Conservation (phyloP, 2,113 vertebrate genomes). For the Jacana jacana region DNA sequence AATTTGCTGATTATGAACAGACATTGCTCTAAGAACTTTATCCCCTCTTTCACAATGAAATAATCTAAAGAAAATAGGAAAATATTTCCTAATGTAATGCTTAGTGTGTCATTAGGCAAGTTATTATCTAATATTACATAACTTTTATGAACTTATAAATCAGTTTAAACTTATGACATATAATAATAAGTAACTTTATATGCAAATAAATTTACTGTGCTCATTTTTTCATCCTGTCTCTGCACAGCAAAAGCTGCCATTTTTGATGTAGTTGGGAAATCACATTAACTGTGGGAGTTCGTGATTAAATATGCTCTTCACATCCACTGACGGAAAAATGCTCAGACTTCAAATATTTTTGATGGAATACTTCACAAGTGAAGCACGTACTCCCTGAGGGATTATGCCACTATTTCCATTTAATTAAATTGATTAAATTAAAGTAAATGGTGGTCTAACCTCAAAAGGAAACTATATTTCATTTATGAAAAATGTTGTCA, state of each 20-base stretch:
- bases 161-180: not conserved
- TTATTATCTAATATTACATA: not conserved
- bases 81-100: not conserved
- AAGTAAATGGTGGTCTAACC: constrained; percentile 55
- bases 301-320: constrained; percentile 49
- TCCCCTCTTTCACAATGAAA: not conserved
- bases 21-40: not conserved
- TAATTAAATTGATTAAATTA: constrained; percentile 76
- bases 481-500: constrained; percentile 22
- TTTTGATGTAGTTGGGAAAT: not conserved
- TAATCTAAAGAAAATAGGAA: not conserved
- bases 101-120: not conserved
- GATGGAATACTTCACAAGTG: constrained; percentile 59
- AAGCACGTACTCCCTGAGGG: constrained; percentile 11
- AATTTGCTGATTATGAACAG: not conserved
- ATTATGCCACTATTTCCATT: constrained; percentile 62
- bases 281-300: not conserved
- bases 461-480: constrained; percentile 45
- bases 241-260: not conserved
- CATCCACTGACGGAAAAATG: not conserved
- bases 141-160: not conserved
- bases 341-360: constrained; percentile 64
- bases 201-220: not conserved
- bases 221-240: not conserved
- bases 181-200: not conserved